Evolutionary conservation across 2,797 vertebrate species (phyloP).

Genomic region (Anas flavirostris): DNA sequence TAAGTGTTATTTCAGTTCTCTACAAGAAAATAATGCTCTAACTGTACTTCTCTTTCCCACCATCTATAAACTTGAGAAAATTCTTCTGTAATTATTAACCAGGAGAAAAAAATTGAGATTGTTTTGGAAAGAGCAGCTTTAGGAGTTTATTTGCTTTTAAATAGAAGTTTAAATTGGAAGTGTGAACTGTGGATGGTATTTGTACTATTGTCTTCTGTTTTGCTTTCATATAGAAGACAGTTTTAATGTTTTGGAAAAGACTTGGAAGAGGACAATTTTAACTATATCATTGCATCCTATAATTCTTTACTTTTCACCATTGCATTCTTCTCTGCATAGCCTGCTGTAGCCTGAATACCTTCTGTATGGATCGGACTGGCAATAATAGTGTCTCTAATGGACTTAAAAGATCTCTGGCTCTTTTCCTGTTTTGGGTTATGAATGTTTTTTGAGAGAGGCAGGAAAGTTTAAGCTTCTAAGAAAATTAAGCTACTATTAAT

Average conservation of each 20-base stretch:
- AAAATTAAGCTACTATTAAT: neutral
- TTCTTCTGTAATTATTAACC: slow-evolving; percentile 16
- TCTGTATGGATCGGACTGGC: neutral
- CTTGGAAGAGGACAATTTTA: neutral
- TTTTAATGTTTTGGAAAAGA: slow-evolving; percentile 2
- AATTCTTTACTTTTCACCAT: neutral
- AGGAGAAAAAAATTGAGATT: slow-evolving; percentile 7
- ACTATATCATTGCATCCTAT: neutral
- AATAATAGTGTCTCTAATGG: neutral
- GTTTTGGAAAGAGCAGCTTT: slow-evolving; percentile 36
- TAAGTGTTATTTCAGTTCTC: slow-evolving; percentile 57
- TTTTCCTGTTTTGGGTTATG: neutral
- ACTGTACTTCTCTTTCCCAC: slow-evolving; percentile 52
- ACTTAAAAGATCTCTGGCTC: neutral
- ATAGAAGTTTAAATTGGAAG: neutral
- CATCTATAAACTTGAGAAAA: slow-evolving; percentile 49
- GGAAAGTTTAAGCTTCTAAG: neutral
- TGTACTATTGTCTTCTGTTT: slow-evolving; percentile 39
- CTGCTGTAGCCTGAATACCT: neutral
- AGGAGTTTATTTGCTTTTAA: slow-evolving; percentile 31
- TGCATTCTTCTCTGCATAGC: neutral
- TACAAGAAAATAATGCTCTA: slow-evolving; percentile 26
- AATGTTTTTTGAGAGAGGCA: neutral
- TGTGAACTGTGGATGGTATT: slow-evolving; percentile 36
- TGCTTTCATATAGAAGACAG: slow-evolving; percentile 7